Evolutionary conservation across 1,140 invertebrate species (phyloP).

Genomic region (Drosophila saltans): DNA sequence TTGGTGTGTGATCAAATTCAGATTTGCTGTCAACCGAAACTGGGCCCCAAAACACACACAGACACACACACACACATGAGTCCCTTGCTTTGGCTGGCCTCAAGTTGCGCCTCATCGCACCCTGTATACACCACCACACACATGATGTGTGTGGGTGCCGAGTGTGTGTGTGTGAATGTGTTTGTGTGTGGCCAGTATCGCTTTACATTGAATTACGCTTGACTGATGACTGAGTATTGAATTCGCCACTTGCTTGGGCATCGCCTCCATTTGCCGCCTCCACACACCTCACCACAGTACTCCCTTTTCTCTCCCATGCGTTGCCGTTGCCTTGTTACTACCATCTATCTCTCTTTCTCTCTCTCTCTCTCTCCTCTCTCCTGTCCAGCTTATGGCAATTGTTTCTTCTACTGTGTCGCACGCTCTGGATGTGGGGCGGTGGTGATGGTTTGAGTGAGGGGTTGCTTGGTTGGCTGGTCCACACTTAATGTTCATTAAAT

Average conservation of each 20-base stretch:
- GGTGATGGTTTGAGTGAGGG: constrained; percentile 4
- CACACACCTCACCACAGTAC: background rate
- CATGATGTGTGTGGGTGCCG: constrained; percentile 7
- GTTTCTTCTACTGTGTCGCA: constrained; percentile 12
- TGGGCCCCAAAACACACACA: constrained; percentile 43
- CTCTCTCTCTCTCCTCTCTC: constrained; percentile 9
- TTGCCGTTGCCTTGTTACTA: background rate
- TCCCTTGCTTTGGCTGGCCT: constrained; percentile 8
- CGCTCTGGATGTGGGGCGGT: constrained; percentile 16
- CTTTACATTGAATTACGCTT: constrained; percentile 74
- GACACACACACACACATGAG: constrained; percentile 13
- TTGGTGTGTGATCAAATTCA: constrained; percentile 64
- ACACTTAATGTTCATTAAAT: constrained; percentile 74
- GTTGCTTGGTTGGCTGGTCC: constrained; percentile 3
- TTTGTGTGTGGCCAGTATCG: constrained; percentile 45
- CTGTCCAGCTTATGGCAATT: constrained; percentile 44
- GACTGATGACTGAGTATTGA: constrained; percentile 68
- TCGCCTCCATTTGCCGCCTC: constrained; percentile 4
- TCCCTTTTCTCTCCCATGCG: too few species aligned
- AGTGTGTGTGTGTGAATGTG: constrained; percentile 13
- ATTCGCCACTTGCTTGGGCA: constrained; percentile 30
- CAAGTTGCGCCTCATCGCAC: constrained; percentile 15
- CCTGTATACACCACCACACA: constrained; percentile 6
- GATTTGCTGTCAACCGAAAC: constrained; percentile 75
- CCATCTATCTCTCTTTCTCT: background rate